Base-by-base conservation (phyloP, 2,888 invertebrate genomes). In the Cosmorhoe ocellata region DNA sequence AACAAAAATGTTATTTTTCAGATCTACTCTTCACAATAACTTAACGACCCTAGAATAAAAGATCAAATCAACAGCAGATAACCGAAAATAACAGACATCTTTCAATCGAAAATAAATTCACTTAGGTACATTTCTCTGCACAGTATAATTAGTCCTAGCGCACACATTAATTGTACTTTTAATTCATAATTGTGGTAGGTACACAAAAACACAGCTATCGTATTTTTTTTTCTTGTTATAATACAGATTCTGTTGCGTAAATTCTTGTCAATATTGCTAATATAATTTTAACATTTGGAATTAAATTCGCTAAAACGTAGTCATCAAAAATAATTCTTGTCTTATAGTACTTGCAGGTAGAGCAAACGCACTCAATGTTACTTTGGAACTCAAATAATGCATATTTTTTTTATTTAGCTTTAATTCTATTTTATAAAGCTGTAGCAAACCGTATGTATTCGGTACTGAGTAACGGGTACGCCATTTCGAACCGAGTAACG, bases 101-200 rank as follows among this genome's bases (percentile, higher is more conserved):
- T 39, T 38, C 24, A 31, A 33, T 51, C 54, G 47, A 60, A 57
- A 53, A 54, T 47, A 58, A 56, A 49, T 46, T 54, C 38, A 56
- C 38, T 49, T 56, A 24, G 51, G 33, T 31, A 31, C 32, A 28
- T 41, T 30, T 51, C 50, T 54, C 48, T 49, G 58, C 57, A 53
- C 57, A 59, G 13, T 56, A 44, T 61, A 59, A 57, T 61, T 4
- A n/a, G 66, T 52, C 59, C 64, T 66, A 79, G 79, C 76, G 76
- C 76, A 74, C 75, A 71, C 66, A 60, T 37, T 56, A 64, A 71
- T 83, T 83, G 82, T 81, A 82, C 83, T 83, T 71, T 78, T 71
- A 60, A 77, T 74, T 76, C 68, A 66, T 61, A 62, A 54, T 64
- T 56, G 55, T 58, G 50, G 58, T 59, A 63, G 57, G 38, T 18